Conservation (phyloP, 53 echinoderm and acorn worm species). For the Echinarachnius parma region DNA sequence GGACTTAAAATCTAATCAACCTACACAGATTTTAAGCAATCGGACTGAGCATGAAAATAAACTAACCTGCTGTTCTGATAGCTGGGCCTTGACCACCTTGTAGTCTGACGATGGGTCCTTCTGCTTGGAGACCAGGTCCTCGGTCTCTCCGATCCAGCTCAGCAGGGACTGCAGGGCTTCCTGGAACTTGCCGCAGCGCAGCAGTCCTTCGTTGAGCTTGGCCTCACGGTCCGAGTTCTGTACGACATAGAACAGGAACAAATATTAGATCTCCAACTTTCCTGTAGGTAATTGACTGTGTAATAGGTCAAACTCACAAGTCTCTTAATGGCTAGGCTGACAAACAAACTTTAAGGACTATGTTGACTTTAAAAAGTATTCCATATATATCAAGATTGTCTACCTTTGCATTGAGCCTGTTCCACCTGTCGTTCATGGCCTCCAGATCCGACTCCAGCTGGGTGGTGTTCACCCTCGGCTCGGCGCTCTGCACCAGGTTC, state of each 20-base stretch:
- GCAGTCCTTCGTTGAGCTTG: slow-evolving; percentile 96
- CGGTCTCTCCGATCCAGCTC: slow-evolving; percentile 88
- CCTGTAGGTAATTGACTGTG: no score
- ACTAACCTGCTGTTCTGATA: slow-evolving; percentile 95
- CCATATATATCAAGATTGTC: no score
- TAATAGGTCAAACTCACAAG: no score
- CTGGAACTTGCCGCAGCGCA: slow-evolving; percentile 97
- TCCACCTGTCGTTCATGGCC: slow-evolving; percentile 96
- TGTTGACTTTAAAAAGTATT: no score
- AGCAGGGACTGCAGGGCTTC: slow-evolving; percentile 87
- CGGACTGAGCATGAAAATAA: no score
- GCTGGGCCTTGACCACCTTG: slow-evolving; percentile 99
- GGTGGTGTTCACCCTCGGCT: slow-evolving; percentile 75
- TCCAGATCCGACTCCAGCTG: slow-evolving; percentile 87
- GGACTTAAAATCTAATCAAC: no score
- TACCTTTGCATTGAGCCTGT: slow-evolving; percentile 79
- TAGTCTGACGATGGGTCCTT: slow-evolving; percentile 98
- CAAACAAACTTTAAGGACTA: no score
- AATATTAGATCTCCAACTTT: not conserved
- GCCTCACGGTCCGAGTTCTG: slow-evolving; percentile 92
- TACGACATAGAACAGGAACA: not conserved
- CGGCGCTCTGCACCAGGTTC: slow-evolving; percentile 92
- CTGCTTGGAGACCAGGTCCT: slow-evolving; percentile 89
- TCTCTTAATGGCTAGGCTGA: no score
- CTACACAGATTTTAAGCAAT: no score